Percentiles rank a stretch among this genome's conserved stretches.
Evolutionary conservation across 2,888 invertebrate genomes (phyloP).

Genomic region (Beris chalybata): DNA sequence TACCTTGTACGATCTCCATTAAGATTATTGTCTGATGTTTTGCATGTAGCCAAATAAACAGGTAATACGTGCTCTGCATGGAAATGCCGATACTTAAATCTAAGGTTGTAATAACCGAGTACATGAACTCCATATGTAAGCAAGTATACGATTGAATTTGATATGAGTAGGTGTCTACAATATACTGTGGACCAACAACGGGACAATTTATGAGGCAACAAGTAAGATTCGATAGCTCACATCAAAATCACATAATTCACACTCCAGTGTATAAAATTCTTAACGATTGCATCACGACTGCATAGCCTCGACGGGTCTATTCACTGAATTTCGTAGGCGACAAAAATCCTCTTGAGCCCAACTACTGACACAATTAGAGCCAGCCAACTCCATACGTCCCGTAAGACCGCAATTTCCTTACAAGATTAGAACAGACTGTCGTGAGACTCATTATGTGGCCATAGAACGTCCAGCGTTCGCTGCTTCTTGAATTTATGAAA

Average conservation of each 20-base stretch:
- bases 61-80: conserved; percentile 27
- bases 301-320: not conserved
- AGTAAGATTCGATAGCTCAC: conserved; percentile 5
- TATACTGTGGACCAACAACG: not conserved
- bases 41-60: conserved; percentile 18
- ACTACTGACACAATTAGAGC: too few species aligned
- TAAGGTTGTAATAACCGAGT: too few species aligned
- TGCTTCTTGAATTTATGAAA: too few species aligned
- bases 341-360: not conserved
- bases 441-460: too few species aligned
- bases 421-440: too few species aligned
- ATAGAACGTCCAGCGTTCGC: too few species aligned
- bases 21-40: conserved; percentile 15
- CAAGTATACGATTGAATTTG: not conserved
- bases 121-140: too few species aligned
- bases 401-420: too few species aligned
- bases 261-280: not conserved
- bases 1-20: conserved; percentile 14
- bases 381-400: too few species aligned
- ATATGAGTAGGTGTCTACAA: not conserved
- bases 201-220: conserved; percentile 21
- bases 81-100: conserved; percentile 13
- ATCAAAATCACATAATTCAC: not conserved
- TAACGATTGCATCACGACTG: not conserved
- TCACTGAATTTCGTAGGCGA: conserved; percentile 8